Base-by-base conservation (phyloP, 2,797 vertebrate genomes). In the Brachymystax lenok region DNA sequence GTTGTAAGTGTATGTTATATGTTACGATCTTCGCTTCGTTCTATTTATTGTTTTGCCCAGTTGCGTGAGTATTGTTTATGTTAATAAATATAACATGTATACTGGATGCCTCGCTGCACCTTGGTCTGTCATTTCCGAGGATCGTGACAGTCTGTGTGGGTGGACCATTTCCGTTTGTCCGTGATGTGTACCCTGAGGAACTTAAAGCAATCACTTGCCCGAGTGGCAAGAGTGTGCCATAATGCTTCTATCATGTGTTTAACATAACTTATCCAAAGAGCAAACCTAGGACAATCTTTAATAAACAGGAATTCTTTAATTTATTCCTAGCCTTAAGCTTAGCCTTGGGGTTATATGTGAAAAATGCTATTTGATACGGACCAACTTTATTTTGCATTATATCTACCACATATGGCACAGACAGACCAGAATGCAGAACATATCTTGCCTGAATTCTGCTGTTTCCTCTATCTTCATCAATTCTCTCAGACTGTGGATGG, bases 301-400 rank as follows among this genome's bases (percentile, higher is more conserved):
- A 86, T 76, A 74, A 82, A 78, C 73, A 70, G 76, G 51, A 67
- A 56, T 35, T 73, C 28, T 73, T 74, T 24, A 75, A 82, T 69
- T n/a, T 17, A 21, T 71, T 30, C 75, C 75, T 80, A 51, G 83
- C 82, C 82, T 54, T 8, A 63, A 86, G 89, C 82, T 64, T 75
- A 5, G 86, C 87, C 85, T 40, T 27, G 40, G 13, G 86, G 88
- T 84, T 75, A 79, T 27, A 73, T 12, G 72, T 88, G 77, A 90
- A 90, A 91, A 88, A 89, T 88, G 86, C 82, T 85, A 27, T 83
- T 87, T 88, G 83, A 92, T 84, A 8, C 35, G 7, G 35, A 59
- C 12, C 13, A 21, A 73, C 69, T 82, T 74, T 77, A 69, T 74
- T 74, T 79, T 71, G 64, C 77, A 72, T 12, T 3, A 4, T 74